Conservation (phyloP, 2,888 invertebrate genomes). For the Oscheius sp. region DNA sequence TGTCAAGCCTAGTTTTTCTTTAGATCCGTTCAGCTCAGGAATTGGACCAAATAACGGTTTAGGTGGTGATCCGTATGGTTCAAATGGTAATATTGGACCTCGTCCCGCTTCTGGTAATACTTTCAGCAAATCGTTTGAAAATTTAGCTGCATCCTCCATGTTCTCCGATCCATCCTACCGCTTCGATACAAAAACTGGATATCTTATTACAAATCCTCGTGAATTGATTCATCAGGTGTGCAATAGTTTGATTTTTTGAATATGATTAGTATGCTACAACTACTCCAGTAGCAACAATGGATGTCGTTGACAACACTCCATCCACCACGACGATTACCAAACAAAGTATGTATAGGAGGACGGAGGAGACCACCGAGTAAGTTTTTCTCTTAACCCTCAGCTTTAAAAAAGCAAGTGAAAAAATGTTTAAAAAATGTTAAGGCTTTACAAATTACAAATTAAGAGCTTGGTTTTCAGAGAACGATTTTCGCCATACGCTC, state of each 20-base stretch:
- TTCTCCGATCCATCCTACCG: conserved; percentile 60
- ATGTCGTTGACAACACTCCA: conserved; percentile 51
- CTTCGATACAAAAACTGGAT: conserved; percentile 58
- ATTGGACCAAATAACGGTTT: conserved; percentile 20
- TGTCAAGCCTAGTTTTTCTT: conserved; percentile 5
- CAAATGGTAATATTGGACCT: conserved; percentile 29
- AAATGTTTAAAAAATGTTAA: background rate
- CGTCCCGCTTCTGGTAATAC: conserved; percentile 17
- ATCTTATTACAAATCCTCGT: conserved; percentile 68
- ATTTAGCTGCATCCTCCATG: conserved; percentile 29
- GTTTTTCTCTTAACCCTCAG: no score
- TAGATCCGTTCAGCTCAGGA: conserved; percentile 18
- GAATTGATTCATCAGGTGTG: conserved; percentile 64
- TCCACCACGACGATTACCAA: conserved; percentile 51
- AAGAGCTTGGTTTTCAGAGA: conserved; percentile 36
- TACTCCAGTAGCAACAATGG: conserved; percentile 64
- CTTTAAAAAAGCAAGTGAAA: no score
- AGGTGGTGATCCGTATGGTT: conserved; percentile 26
- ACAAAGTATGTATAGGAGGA: conserved; percentile 59
- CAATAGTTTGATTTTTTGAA: conserved; percentile 5
- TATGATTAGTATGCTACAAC: conserved; percentile 67
- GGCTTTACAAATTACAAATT: background rate
- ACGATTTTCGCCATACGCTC: conserved; percentile 58
- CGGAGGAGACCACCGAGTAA: conserved; percentile 44
- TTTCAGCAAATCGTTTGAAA: background rate